Conservation (phyloP, 1,140 invertebrate genomes). For the Drosophila funebris region DNA sequence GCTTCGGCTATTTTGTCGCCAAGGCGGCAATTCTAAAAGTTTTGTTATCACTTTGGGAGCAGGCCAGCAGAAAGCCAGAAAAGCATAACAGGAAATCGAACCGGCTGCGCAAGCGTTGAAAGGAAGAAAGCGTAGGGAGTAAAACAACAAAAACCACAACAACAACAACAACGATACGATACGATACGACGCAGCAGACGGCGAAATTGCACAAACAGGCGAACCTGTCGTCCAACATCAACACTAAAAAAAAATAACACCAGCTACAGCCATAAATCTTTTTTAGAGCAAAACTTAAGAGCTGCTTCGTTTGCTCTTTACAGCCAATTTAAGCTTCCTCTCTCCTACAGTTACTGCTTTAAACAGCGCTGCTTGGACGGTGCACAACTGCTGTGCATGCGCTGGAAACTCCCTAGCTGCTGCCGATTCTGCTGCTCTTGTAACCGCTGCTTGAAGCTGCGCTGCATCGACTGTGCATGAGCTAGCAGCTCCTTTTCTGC, state of each 20-base stretch:
- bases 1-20: slow-evolving; percentile 40
- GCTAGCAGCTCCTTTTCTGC: neutral
- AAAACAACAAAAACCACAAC: slow-evolving; percentile 6
- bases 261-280: slow-evolving; percentile 43
- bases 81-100: slow-evolving; percentile 71
- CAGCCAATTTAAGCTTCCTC: neutral
- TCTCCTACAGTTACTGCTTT: slow-evolving; percentile 11
- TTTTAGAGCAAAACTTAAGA: slow-evolving; percentile 44
- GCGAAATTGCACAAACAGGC: neutral
- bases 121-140: slow-evolving; percentile 38
- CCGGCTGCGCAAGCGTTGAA: slow-evolving; percentile 61
- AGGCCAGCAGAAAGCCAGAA: slow-evolving; percentile 17
- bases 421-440: neutral
- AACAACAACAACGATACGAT: neutral
- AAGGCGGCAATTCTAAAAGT: slow-evolving; percentile 61
- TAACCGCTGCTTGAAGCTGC: neutral
- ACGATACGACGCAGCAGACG: neutral
- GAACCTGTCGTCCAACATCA: slow-evolving; percentile 32
- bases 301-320: neutral
- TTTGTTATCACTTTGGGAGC: slow-evolving; percentile 64
- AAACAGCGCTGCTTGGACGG: neutral
- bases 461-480: neutral
- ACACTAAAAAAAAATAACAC: slow-evolving; percentile 3
- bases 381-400: neutral
- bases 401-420: neutral